Percentiles rank a stretch among this genome's conserved stretches.
These are phyloP conservation scores for Montifringilla adamsi DNA, from an alignment of 2,113 vertebrate genomes.

Conservation along the genomic window DNA sequence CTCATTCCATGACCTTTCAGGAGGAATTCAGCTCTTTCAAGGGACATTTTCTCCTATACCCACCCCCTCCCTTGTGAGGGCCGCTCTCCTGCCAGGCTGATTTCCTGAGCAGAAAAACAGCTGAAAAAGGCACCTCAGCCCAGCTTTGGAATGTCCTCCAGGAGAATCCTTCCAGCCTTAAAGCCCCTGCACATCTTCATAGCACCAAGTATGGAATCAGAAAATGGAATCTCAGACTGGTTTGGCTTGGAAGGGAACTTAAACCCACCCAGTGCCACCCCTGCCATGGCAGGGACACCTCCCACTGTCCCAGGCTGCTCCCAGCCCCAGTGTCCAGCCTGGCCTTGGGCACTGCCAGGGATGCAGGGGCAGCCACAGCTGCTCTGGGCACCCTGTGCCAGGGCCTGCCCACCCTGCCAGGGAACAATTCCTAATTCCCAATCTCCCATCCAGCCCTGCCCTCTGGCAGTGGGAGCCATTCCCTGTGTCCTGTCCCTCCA, in stretches of 20 bases:
- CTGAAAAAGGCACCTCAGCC: background rate
- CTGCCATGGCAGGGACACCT: background rate
- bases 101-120: background rate
- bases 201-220: background rate
- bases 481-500: background rate
- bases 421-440: background rate
- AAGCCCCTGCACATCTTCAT: background rate
- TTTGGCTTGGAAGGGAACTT: background rate
- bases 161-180: background rate
- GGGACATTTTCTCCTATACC: background rate
- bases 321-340: background rate
- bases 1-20: background rate
- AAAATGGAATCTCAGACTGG: background rate
- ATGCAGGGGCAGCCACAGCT: background rate
- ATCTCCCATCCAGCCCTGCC: background rate
- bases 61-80: background rate
- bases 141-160: background rate
- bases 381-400: background rate
- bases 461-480: background rate
- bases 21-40: background rate
- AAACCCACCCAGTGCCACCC: rapidly evolving
- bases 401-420: background rate
- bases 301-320: background rate
- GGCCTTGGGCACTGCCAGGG: background rate
- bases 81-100: background rate